A percentile compares a stretch with the other conserved stretches of the same genome.
Conservation (phyloP, 2,113 vertebrate species). For the Ptychochromis oligacanthus region DNA sequence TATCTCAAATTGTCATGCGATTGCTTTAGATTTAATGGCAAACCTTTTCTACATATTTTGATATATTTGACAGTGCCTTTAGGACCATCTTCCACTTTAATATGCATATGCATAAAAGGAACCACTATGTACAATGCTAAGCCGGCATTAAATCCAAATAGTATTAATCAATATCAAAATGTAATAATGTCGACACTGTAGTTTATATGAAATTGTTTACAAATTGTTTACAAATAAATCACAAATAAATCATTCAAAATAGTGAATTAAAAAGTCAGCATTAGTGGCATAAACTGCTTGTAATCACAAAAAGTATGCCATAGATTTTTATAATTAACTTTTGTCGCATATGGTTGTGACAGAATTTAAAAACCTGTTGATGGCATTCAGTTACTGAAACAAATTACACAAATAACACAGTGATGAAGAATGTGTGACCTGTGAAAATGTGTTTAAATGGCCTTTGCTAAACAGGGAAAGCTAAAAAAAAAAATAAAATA, state of each 20-base stretch:
- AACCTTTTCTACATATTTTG: not conserved
- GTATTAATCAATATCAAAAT: not conserved
- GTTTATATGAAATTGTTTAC: not conserved
- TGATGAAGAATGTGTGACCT: not conserved
- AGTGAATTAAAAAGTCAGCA: not conserved
- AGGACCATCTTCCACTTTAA: not conserved
- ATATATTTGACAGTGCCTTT: not conserved
- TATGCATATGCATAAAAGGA: not conserved
- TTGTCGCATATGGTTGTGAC: not conserved
- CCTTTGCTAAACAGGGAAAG: not conserved
- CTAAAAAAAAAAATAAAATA: too few relatives aligned
- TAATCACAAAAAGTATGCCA: not conserved
- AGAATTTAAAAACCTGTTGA: not conserved
- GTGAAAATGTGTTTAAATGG: not conserved
- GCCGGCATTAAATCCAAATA: not conserved
- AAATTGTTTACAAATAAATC: too few relatives aligned
- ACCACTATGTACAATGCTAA: not conserved
- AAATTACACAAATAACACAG: not conserved
- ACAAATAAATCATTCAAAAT: not conserved
- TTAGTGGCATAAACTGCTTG: not conserved
- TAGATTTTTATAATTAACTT: not conserved
- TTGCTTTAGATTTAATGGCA: not conserved
- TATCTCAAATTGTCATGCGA: not conserved
- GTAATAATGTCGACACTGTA: not conserved
- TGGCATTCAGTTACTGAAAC: not conserved